Evolutionary conservation across 2,888 invertebrate species (phyloP).

Genomic region (Rhagonycha fulva): DNA sequence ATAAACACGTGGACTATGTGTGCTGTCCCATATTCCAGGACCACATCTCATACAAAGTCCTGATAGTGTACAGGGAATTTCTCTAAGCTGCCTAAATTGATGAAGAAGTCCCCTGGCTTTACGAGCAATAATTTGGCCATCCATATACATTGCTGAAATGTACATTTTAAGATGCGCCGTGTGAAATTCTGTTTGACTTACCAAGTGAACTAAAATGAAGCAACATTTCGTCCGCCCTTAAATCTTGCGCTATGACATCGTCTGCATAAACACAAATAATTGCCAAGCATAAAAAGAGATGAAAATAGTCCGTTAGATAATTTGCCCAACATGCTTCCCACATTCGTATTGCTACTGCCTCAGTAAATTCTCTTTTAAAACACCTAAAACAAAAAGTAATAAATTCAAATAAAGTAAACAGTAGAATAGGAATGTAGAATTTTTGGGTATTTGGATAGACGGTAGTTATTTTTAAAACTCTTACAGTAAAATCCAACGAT

Average conservation of each 20-base stretch:
- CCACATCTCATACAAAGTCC: constrained; percentile 88
- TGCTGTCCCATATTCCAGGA: constrained; percentile 94
- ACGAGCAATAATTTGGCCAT: constrained; percentile 84
- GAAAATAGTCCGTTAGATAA: constrained; percentile 95
- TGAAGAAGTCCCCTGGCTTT: constrained; percentile 91
- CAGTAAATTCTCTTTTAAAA: constrained; percentile 90
- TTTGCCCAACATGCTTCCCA: constrained; percentile 99
- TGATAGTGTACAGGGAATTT: constrained; percentile 87
- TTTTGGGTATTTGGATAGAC: too few species aligned
- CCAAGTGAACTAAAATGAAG: constrained; percentile 91
- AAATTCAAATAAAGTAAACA: neutral
- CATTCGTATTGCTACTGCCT: constrained; percentile 85
- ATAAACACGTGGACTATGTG: constrained; percentile 84
- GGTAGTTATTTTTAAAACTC: constrained; percentile 49
- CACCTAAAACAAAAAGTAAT: constrained; percentile 65
- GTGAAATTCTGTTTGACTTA: constrained; percentile 44
- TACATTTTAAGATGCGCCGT: neutral
- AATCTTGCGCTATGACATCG: constrained; percentile 89
- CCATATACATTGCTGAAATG: constrained; percentile 91
- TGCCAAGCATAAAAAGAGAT: constrained; percentile 90
- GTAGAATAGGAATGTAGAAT: too few species aligned
- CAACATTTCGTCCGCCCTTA: constrained; percentile 93
- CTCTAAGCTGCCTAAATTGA: constrained; percentile 85
- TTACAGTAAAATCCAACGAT: constrained; percentile 92
- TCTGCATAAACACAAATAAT: constrained; percentile 92